Base-by-base conservation (phyloP, 1,140 invertebrate genomes). In the Drosophila bifasciata region DNA sequence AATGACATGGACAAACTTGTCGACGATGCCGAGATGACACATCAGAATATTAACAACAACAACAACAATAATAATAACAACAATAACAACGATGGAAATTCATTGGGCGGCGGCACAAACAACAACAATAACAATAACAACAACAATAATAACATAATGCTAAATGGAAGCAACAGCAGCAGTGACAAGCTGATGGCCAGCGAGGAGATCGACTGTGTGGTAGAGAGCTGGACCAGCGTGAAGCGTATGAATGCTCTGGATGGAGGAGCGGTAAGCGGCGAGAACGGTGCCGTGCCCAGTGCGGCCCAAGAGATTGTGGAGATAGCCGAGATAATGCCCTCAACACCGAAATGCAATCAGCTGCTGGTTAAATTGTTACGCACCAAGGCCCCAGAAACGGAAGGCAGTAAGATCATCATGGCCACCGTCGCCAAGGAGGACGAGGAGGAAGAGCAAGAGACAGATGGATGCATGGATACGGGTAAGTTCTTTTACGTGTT, bases 221-320 rank as follows among this genome's bases (percentile, higher is more conserved):
- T 91, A 0, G 89, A 91, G 48, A 91, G 89, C 45, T 91, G 89
- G 66, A 90, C 79, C 1, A 91, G 66, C 50, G 89, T 91, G 5
- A 89, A 88, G 19, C 74, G 89, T 3, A 91, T 90, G 79, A 91
- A 91, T 55, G 74, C 89, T 0, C 48, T 90, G 39, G 79, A 89
- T 43, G 70, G 75, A 0, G 78, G 75, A 1, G 78, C 75, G 1
- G 45, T 52, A 9, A 79, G 50, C 25, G 63, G 80, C 56, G 74
- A 60, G 0, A 72, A 64, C n/a, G 76, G 67, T 6, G 55, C 11
- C 32, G 11, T 48, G 1, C 32, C 64, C 5, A 63, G 61, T 32
- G 61, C 69, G 32, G 46, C 49, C 5, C 71, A 86, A 9, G 89
- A 91, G 45, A 75, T 91, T 9, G 70, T 91, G 0, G 89, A 91